A percentile compares a stretch with the other conserved stretches of the same genome.
phyloP scores from a whole-genome alignment of 2,888 invertebrate genomes.

The Thymelicus lineola region DNA sequence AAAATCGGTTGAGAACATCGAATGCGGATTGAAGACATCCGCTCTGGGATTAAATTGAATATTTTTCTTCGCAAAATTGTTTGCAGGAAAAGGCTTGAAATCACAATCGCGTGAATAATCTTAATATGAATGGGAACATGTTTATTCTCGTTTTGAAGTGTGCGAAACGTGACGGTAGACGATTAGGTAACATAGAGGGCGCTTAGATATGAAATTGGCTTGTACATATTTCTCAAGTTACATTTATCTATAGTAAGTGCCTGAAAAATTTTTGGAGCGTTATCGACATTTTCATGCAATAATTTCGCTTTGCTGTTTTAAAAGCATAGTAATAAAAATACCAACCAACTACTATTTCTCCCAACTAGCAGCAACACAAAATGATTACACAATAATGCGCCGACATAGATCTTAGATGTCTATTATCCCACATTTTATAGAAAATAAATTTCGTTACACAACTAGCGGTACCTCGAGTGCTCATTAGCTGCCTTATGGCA shows the following conservation, averaged over 20 bases:
- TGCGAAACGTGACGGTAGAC: conserved; percentile 1
- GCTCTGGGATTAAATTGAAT: conserved; percentile 27
- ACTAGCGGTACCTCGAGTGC: conserved; percentile 20
- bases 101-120: conserved; percentile 27
- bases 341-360: too few relatives aligned
- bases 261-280: not conserved
- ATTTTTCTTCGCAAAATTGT: conserved; percentile 31
- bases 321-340: too few relatives aligned
- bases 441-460: conserved; percentile 24
- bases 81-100: conserved; percentile 24
- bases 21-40: conserved; percentile 33
- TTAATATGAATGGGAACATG: conserved; percentile 26
- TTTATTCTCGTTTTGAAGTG: conserved; percentile 17
- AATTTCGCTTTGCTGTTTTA: too few relatives aligned
- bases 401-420: conserved; percentile 6
- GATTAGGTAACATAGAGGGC: not conserved
- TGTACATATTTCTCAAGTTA: not conserved
- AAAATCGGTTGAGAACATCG: conserved; percentile 24
- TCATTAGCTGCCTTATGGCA: conserved; percentile 33
- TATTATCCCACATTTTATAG: conserved; percentile 16
- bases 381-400: not conserved
- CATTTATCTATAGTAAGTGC: not conserved
- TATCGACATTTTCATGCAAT: too few relatives aligned
- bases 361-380: not conserved
- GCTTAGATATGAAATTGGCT: not conserved